These are phyloP conservation scores for Parotia lawesii DNA, from an alignment of 2,113 vertebrate genomes.

Conservation along the genomic window DNA sequence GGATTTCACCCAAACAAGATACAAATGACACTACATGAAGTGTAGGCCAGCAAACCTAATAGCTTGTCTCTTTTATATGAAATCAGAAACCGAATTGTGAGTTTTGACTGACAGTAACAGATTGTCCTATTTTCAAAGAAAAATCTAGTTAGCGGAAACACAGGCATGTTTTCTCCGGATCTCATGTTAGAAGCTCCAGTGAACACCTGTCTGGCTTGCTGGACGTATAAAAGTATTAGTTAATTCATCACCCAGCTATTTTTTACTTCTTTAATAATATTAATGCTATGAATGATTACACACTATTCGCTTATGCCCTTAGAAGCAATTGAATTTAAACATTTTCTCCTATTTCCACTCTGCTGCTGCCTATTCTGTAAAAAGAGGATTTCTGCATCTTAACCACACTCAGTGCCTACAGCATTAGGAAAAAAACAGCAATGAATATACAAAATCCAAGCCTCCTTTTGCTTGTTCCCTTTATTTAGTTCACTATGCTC, in stretches of 20 bases:
- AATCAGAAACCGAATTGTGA: neutral
- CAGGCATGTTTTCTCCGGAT: neutral
- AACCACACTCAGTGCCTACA: neutral
- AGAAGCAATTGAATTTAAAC: neutral
- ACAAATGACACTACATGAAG: neutral
- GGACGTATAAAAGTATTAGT: neutral
- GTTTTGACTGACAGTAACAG: conserved; percentile 51
- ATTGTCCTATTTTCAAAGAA: conserved; percentile 22
- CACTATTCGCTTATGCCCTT: neutral
- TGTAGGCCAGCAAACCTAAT: neutral
- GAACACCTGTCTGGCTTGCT: neutral
- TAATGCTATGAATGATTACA: neutral
- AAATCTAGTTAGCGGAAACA: conserved; percentile 35
- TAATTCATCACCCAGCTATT: neutral
- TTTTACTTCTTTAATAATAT: neutral
- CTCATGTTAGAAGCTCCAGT: neutral
- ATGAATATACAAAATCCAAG: neutral
- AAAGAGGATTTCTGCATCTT: neutral
- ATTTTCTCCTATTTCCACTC: neutral
- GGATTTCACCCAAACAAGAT: neutral
- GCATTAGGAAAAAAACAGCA: neutral
- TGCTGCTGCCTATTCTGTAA: neutral
- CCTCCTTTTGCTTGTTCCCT: neutral
- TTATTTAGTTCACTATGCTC: neutral
- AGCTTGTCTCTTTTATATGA: conserved; percentile 17